phyloP scores from a whole-genome alignment of 2,888 invertebrate species.

The Odontothrips loti region DNA sequence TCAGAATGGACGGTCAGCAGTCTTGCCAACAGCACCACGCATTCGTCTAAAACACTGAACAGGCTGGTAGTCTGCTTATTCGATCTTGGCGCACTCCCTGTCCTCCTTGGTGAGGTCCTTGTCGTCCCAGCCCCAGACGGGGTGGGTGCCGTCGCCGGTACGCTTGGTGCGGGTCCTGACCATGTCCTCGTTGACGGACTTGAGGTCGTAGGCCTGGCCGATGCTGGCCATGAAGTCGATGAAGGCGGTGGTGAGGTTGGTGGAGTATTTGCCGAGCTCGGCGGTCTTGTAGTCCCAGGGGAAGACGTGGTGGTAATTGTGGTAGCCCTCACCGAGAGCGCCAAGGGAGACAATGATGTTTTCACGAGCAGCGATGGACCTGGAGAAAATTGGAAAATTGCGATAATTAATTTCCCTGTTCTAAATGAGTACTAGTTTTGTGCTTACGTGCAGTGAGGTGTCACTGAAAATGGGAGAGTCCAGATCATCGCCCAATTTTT shows the following conservation, averaged over 20 bases:
- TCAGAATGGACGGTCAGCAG: neutral
- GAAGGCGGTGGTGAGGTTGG: slow-evolving; percentile 71
- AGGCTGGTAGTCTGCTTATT: neutral
- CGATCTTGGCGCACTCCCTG: slow-evolving; percentile 35
- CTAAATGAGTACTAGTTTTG: neutral
- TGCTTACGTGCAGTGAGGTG: neutral
- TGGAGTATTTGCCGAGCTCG: slow-evolving; percentile 64
- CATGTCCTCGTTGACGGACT: slow-evolving; percentile 68
- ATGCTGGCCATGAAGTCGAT: slow-evolving; percentile 76
- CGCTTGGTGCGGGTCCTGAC: slow-evolving; percentile 64
- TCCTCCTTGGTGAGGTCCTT: slow-evolving; percentile 38
- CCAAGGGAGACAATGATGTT: slow-evolving; percentile 38
- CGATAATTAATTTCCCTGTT: neutral
- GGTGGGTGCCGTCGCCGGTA: slow-evolving; percentile 62
- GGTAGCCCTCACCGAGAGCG: slow-evolving; percentile 40
- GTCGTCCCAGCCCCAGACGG: slow-evolving; percentile 41
- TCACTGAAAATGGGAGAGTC: too few species aligned
- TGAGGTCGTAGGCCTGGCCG: slow-evolving; percentile 84
- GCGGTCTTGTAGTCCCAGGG: slow-evolving; percentile 68
- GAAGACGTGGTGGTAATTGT: slow-evolving; percentile 51
- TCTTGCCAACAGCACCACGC: neutral
- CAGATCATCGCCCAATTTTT: too few species aligned
- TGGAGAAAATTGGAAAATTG: slow-evolving; percentile 32
- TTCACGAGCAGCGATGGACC: slow-evolving; percentile 39
- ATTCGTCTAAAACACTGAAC: neutral